Evolutionary conservation across 2,888 invertebrate genomes (phyloP).

Genomic region (Mesoligia furuncula): DNA sequence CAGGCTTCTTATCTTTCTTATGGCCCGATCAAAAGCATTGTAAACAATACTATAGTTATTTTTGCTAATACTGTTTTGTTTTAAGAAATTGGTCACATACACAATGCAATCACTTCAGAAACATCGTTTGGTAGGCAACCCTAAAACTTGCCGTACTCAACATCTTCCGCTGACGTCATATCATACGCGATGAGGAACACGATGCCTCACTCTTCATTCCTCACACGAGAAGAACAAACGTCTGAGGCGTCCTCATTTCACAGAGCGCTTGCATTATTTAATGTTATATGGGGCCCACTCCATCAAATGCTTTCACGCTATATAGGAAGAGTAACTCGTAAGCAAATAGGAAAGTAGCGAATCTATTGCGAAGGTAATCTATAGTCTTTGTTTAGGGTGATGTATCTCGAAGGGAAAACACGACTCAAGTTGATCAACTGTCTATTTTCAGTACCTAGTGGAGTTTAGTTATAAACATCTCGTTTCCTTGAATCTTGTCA

Average conservation of each 20-base stretch:
- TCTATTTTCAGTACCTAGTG: not conserved
- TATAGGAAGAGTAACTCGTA: constrained; percentile 36
- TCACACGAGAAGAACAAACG: constrained; percentile 76
- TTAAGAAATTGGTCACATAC: not conserved
- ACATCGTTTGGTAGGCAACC: constrained; percentile 23
- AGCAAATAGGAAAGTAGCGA: constrained; percentile 28
- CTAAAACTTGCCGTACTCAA: constrained; percentile 18
- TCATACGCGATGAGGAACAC: constrained; percentile 68
- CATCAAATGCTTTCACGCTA: constrained; percentile 53
- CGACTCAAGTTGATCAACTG: not conserved
- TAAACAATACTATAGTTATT: not conserved
- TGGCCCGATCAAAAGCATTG: not conserved
- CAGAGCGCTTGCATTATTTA: constrained; percentile 81
- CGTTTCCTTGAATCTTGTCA: not conserved
- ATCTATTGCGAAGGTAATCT: constrained; percentile 23
- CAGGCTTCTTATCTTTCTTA: not conserved
- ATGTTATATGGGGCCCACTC: constrained; percentile 66
- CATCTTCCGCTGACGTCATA: constrained; percentile 60
- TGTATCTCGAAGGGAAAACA: not conserved
- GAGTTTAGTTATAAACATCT: not conserved
- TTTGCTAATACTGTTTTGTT: not conserved
- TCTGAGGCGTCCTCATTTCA: constrained; percentile 78
- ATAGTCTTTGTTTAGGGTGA: not conserved
- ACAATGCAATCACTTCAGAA: not conserved
- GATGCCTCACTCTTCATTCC: constrained; percentile 80